Evolutionary conservation across 2,113 vertebrate species (phyloP).

Genomic region (Gavia stellata): DNA sequence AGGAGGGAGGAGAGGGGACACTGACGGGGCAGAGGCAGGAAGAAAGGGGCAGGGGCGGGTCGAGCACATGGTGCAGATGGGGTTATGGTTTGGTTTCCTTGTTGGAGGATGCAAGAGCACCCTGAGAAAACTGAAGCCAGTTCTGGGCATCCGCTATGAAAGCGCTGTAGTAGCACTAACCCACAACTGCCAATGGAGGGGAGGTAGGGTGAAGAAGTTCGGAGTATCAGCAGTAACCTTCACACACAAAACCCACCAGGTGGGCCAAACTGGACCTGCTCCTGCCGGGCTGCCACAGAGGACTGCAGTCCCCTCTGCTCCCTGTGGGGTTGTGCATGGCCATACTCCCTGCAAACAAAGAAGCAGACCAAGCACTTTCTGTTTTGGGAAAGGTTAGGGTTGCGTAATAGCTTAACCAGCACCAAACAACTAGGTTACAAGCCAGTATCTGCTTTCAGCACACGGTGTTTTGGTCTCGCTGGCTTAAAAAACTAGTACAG

Average conservation of each 20-base stretch:
- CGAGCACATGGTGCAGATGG: rapidly evolving
- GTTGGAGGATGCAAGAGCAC: rapidly evolving
- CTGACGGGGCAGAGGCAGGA: neutral
- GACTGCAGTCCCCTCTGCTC: neutral
- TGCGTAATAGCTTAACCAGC: neutral
- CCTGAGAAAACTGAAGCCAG: neutral
- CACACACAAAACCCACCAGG: neutral
- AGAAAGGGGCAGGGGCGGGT: rapidly evolving
- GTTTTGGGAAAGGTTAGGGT: neutral
- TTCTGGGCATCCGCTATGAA: rapidly evolving
- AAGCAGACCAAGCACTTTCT: neutral
- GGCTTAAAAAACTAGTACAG: neutral
- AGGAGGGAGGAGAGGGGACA: neutral
- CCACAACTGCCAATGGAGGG: rapidly evolving
- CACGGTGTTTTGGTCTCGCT: neutral
- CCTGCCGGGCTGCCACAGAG: rapidly evolving
- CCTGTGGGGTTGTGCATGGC: too few relatives aligned
- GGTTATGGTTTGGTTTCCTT: neutral
- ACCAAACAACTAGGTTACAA: neutral
- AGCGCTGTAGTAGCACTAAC: rapidly evolving
- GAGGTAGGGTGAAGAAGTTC: neutral
- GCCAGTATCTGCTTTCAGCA: neutral
- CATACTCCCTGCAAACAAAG: neutral
- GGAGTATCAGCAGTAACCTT: neutral
- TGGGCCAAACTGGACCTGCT: neutral